Percentiles rank a stretch among this genome's conserved stretches.
phyloP scores from a whole-genome alignment of 2,113 vertebrate species.

The Fulmarus glacialis region DNA sequence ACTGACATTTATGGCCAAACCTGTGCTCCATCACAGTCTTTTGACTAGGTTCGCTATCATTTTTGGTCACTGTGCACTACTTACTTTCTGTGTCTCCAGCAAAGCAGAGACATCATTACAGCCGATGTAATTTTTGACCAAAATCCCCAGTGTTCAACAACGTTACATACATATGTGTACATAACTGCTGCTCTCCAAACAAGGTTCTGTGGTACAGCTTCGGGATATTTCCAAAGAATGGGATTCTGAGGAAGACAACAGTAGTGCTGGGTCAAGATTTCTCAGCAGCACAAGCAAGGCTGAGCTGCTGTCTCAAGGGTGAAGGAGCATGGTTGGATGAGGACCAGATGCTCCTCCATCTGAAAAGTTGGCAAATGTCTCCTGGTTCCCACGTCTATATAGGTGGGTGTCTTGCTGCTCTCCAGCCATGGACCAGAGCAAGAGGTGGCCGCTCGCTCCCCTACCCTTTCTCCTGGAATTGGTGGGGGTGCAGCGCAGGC shows the following conservation, averaged over 20 bases:
- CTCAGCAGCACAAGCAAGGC: not conserved
- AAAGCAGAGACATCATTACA: not conserved
- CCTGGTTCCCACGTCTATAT: not conserved
- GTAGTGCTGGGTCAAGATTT: not conserved
- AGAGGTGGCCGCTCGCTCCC: not conserved
- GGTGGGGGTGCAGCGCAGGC: not conserved
- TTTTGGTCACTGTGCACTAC: not conserved
- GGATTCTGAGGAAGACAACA: not conserved
- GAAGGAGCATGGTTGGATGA: not conserved
- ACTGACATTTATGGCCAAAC: not conserved
- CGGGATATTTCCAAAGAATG: not conserved
- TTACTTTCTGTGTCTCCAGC: not conserved
- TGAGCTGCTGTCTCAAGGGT: not conserved
- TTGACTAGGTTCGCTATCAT: not conserved
- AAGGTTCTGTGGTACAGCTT: not conserved
- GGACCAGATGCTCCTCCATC: not conserved
- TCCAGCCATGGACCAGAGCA: not conserved
- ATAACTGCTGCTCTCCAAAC: not conserved
- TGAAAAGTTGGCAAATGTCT: not conserved
- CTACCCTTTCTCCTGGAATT: not conserved
- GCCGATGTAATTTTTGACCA: not conserved
- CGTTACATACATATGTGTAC: not conserved
- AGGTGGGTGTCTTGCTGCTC: not conserved
- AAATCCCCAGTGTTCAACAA: not conserved
- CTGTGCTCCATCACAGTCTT: accelerated